Evolutionary conservation across 2,888 invertebrate species (phyloP).

Genomic region (Resseliella maxima): DNA sequence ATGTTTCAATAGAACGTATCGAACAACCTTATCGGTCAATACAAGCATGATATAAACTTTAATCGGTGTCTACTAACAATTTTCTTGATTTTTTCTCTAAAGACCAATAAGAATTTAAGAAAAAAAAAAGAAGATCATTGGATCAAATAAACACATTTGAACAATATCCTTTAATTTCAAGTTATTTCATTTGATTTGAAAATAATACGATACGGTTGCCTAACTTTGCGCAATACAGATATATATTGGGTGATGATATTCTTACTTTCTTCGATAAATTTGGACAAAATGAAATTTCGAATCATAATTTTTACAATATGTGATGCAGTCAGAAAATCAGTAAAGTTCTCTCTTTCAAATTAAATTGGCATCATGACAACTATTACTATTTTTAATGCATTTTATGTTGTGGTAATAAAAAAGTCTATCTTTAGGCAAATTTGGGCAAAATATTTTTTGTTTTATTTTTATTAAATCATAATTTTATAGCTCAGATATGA

Average conservation of each 20-base stretch:
- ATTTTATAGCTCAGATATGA: background rate
- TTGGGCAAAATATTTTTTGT: background rate
- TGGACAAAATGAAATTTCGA: background rate
- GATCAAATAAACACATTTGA: slow-evolving; percentile 7
- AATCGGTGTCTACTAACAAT: slow-evolving; percentile 20
- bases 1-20: slow-evolving; percentile 1
- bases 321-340: no score
- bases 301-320: background rate
- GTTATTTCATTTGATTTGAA: background rate
- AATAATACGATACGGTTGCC: background rate
- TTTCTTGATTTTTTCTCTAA: background rate
- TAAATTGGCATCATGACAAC: no score
- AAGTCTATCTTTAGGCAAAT: background rate
- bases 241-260: no score
- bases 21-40: background rate
- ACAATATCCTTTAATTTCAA: background rate
- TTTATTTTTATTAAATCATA: background rate
- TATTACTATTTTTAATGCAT: no score
- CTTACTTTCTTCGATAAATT: background rate
- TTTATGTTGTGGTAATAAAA: no score
- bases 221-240: background rate
- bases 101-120: background rate
- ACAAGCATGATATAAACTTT: background rate
- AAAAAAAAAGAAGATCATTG: background rate
- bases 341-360: no score